These are phyloP conservation scores for Ceratina australensis DNA, from an alignment of 1,140 invertebrate species.

Conservation along the genomic window DNA sequence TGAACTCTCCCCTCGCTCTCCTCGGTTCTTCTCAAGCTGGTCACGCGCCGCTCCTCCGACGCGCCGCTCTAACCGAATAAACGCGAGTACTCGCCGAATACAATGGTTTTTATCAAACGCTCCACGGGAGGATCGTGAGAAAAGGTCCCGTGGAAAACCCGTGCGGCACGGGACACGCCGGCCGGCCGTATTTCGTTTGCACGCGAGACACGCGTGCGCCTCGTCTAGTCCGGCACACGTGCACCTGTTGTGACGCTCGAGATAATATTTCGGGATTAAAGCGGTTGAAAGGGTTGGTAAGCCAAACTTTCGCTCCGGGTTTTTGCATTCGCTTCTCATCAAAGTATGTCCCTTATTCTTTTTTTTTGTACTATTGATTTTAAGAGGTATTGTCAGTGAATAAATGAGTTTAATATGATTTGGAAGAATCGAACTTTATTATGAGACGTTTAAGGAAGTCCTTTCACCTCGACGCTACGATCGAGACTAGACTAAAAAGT, in stretches of 20 bases:
- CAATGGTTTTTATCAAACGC: constrained; percentile 13
- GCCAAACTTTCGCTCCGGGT: background rate
- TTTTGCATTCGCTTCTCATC: background rate
- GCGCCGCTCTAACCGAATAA: constrained; percentile 29
- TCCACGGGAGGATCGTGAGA: background rate
- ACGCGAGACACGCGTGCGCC: background rate
- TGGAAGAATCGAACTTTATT: too few relatives aligned
- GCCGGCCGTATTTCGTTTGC: background rate
- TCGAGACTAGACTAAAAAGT: too few relatives aligned
- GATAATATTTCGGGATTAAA: constrained; percentile 24
- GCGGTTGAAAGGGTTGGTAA: background rate
- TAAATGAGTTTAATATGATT: too few relatives aligned
- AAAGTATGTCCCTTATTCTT: background rate
- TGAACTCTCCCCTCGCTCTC: background rate
- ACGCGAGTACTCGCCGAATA: constrained; percentile 10
- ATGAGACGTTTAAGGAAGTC: too few relatives aligned
- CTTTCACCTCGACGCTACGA: too few relatives aligned
- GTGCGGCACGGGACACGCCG: too few relatives aligned
- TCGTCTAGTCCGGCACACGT: too few relatives aligned
- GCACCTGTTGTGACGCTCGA: background rate
- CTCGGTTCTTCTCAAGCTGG: constrained; percentile 27
- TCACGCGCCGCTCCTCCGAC: constrained; percentile 48
- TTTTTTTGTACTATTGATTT: too few relatives aligned
- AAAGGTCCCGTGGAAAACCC: background rate
- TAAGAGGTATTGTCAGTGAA: too few relatives aligned